A percentile compares a stretch with the other conserved stretches of the same genome.
Conservation (phyloP, 2,113 vertebrate genomes). For the Syngnathus scovelli region DNA sequence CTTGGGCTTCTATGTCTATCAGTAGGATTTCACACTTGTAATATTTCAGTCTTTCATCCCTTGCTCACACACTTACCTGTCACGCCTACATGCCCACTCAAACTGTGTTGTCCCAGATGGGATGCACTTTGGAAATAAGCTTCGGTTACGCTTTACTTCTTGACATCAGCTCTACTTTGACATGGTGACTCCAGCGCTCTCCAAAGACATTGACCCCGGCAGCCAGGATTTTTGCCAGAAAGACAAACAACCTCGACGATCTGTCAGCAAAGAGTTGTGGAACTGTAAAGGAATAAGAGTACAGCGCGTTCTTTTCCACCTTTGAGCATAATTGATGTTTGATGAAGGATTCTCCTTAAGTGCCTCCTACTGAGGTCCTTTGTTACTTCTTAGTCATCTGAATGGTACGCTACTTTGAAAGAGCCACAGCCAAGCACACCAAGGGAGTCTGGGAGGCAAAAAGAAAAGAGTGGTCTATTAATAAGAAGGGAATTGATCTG, state of each 20-base stretch:
- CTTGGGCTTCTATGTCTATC: slow-evolving; percentile 43
- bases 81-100: slow-evolving; percentile 1
- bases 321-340: slow-evolving; percentile 26
- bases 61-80: slow-evolving; percentile 19
- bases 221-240: slow-evolving; percentile 24
- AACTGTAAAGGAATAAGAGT: too few relatives aligned
- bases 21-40: slow-evolving; percentile 48
- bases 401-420: slow-evolving; percentile 32
- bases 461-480: slow-evolving; percentile 44
- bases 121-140: not conserved
- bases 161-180: slow-evolving; percentile 23
- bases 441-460: slow-evolving; percentile 18
- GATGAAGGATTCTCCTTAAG: slow-evolving; percentile 39
- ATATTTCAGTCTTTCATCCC: slow-evolving; percentile 28
- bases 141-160: slow-evolving; percentile 3
- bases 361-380: slow-evolving; percentile 28
- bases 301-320: too few relatives aligned
- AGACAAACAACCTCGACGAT: slow-evolving; percentile 9
- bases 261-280: too few relatives aligned
- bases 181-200: slow-evolving; percentile 15
- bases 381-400: slow-evolving; percentile 34
- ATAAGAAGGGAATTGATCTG: slow-evolving; percentile 60
- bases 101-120: not conserved
- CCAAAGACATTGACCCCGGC: slow-evolving; percentile 24
- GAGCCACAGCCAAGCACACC: slow-evolving; percentile 27